Percentiles rank a stretch among this genome's conserved stretches.
Evolutionary conservation across 1,140 invertebrate species (phyloP).

Genomic region (Anastrepha ludens): DNA sequence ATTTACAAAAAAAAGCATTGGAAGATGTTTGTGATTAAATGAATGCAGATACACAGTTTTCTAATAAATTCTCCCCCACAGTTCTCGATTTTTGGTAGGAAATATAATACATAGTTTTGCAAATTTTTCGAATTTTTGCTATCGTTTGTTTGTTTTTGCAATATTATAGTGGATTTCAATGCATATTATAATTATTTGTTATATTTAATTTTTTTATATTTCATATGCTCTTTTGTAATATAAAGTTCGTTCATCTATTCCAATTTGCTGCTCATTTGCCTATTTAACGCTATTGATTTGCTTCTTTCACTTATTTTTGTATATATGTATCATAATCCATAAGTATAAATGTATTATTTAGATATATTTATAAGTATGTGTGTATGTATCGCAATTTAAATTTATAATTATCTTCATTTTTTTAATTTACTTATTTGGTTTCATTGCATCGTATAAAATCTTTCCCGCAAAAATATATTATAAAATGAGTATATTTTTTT

Average conservation of each 20-base stretch:
- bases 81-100: not conserved
- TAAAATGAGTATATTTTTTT: constrained; percentile 59
- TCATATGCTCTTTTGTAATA: constrained; percentile 2
- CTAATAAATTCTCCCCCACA: not conserved
- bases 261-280: constrained; percentile 44
- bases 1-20: constrained; percentile 32
- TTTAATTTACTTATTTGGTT: constrained; percentile 55
- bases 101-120: not conserved
- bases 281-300: constrained; percentile 54
- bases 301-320: not conserved
- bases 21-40: not conserved
- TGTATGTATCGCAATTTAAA: constrained; percentile 32
- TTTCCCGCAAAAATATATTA: constrained; percentile 58
- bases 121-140: not conserved
- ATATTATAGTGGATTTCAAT: not conserved
- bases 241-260: not conserved
- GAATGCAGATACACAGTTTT: not conserved
- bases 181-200: constrained; percentile 27
- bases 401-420: constrained; percentile 45
- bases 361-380: constrained; percentile 53
- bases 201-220: constrained; percentile 45
- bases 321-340: constrained; percentile 56
- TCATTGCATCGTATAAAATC: constrained; percentile 58
- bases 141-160: not conserved
- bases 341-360: constrained; percentile 55